A percentile compares a stretch with the other conserved stretches of the same genome.
Conservation (phyloP, 2,113 vertebrate genomes). For the Candoia aspera region DNA sequence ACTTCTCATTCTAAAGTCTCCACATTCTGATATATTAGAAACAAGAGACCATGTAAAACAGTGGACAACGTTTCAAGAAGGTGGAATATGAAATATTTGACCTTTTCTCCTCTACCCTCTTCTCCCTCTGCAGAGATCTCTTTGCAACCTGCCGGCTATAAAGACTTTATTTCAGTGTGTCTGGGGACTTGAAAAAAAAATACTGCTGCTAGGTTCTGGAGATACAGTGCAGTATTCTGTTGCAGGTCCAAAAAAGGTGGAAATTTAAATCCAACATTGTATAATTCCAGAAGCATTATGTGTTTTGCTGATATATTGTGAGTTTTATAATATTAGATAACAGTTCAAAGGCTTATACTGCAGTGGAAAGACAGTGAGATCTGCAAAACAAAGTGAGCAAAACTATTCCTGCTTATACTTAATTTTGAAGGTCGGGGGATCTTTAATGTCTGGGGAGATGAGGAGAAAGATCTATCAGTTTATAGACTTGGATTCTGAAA, state of each 20-base stretch:
- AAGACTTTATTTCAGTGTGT: not conserved
- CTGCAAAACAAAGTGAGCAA: not conserved
- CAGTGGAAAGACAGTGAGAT: not conserved
- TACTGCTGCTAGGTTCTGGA: not conserved
- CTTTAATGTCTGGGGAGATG: not conserved
- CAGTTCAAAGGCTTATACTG: not conserved
- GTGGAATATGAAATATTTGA: not conserved
- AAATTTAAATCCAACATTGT: not conserved
- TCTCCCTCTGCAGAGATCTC: not conserved
- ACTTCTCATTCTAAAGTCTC: not conserved
- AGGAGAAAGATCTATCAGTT: not conserved
- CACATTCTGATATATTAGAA: not conserved
- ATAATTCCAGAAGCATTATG: not conserved
- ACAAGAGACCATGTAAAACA: not conserved
- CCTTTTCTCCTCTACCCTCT: not conserved
- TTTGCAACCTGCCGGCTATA: not conserved
- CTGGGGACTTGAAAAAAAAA: not conserved
- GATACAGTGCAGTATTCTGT: not conserved
- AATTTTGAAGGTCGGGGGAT: not conserved
- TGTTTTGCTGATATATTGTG: not conserved
- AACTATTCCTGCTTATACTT: not conserved
- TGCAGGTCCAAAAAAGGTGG: not conserved
- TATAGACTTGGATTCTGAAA: not conserved
- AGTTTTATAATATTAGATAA: conserved; percentile 16
- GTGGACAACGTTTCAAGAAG: not conserved